Evolutionary conservation across 1,140 invertebrate genomes (phyloP).

Genomic region (Meloidogyne exigua): DNA sequence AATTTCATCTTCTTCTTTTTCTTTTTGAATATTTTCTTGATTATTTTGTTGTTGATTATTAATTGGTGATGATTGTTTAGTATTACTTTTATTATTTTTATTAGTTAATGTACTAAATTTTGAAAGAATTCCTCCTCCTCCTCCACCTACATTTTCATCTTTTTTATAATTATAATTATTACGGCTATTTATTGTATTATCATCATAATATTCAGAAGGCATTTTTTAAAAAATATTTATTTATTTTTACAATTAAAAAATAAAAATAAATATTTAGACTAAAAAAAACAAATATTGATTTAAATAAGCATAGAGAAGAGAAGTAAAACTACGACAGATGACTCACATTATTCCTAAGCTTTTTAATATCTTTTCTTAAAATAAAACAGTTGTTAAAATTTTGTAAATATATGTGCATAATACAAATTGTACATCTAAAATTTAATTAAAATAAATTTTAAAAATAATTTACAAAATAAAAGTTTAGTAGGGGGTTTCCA

Average conservation of each 20-base stretch:
- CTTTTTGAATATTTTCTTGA: constrained; percentile 13
- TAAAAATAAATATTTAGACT: not conserved
- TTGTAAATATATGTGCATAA: too few relatives aligned
- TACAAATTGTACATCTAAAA: too few relatives aligned
- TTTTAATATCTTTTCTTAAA: not conserved
- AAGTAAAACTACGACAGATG: not conserved
- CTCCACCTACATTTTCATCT: constrained; percentile 29
- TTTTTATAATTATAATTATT: not conserved
- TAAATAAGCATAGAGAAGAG: not conserved
- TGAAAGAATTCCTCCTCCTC: constrained; percentile 30
- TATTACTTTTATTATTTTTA: constrained; percentile 27
- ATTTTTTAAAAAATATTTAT: constrained; percentile 3
- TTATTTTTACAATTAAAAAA: not conserved
- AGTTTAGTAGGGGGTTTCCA: too few relatives aligned
- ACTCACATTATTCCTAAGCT: not conserved
- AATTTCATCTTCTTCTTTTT: constrained; percentile 44
- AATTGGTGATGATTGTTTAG: not conserved
- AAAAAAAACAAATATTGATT: not conserved
- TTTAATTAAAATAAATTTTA: too few relatives aligned
- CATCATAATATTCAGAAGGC: constrained; percentile 19
- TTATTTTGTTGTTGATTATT: constrained; percentile 14
- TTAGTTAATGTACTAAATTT: constrained; percentile 49
- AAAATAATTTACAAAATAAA: too few relatives aligned
- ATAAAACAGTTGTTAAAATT: not conserved
- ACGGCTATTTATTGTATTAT: constrained; percentile 14